Conservation (phyloP, 2,797 vertebrate species). For the Tadarida brasiliensis region DNA sequence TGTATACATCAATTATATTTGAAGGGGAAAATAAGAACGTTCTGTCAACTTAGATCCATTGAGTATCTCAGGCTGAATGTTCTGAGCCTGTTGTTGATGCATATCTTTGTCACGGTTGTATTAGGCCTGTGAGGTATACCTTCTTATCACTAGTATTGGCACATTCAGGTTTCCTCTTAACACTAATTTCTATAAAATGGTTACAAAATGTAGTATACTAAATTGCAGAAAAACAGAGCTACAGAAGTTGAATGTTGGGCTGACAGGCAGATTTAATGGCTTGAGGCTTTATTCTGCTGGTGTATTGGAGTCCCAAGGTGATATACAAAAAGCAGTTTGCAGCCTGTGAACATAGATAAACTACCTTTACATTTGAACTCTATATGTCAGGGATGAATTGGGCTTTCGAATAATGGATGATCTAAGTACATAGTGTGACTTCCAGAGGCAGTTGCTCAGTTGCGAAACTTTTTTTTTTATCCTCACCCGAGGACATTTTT, state of each 20-base stretch:
- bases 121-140: background rate
- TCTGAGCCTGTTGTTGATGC: background rate
- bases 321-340: background rate
- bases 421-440: background rate
- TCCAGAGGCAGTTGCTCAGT: background rate
- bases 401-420: background rate
- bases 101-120: background rate
- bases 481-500: too few species aligned
- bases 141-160: background rate
- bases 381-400: background rate
- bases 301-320: background rate
- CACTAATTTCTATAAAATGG: background rate
- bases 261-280: background rate
- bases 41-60: background rate
- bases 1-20: background rate
- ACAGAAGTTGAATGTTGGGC: background rate
- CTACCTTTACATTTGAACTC: background rate
- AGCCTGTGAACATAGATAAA: background rate
- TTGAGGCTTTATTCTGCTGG: background rate
- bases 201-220: background rate
- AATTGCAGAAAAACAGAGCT: background rate
- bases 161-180: conserved; percentile 28
- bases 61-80: background rate
- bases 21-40: background rate
- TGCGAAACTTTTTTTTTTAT: background rate